phyloP scores from a whole-genome alignment of 2,113 vertebrate genomes.

The Cephalopterus ornatus region DNA sequence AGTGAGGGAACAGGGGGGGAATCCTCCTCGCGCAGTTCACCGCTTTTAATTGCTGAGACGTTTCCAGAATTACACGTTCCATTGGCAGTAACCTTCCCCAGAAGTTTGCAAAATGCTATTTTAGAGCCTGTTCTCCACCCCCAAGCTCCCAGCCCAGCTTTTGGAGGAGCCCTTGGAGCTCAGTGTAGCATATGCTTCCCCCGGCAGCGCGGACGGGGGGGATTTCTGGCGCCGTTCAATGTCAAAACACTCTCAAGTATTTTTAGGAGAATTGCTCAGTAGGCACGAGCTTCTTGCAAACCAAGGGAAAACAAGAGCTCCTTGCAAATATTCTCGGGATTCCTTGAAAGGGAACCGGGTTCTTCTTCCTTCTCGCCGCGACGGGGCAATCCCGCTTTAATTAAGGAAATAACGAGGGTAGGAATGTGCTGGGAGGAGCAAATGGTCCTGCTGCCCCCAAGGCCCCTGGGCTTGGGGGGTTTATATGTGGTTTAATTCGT shows the following conservation, averaged over 20 bases:
- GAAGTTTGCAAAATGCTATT: conserved; percentile 21
- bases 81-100: not conserved
- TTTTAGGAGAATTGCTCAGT: not conserved
- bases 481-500: rapidly evolving
- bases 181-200: not conserved
- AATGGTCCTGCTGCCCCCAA: not conserved
- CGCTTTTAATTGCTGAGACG: not conserved
- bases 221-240: not conserved
- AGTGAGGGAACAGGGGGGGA: not conserved
- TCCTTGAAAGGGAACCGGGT: not conserved
- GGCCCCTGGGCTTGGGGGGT: rapidly evolving
- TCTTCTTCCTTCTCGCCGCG: rapidly evolving
- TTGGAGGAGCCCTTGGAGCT: conserved; percentile 4
- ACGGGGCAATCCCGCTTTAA: not conserved
- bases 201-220: not conserved
- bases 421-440: not conserved
- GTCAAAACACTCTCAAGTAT: not conserved
- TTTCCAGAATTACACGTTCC: conserved; percentile 6
- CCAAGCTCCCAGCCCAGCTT: not conserved
- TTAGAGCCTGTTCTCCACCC: not conserved
- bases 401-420: not conserved
- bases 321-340: not conserved
- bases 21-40: not conserved
- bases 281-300: not conserved
- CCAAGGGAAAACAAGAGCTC: not conserved